phyloP scores from a whole-genome alignment of 1,140 invertebrate genomes.

The Drosophila pachea region DNA sequence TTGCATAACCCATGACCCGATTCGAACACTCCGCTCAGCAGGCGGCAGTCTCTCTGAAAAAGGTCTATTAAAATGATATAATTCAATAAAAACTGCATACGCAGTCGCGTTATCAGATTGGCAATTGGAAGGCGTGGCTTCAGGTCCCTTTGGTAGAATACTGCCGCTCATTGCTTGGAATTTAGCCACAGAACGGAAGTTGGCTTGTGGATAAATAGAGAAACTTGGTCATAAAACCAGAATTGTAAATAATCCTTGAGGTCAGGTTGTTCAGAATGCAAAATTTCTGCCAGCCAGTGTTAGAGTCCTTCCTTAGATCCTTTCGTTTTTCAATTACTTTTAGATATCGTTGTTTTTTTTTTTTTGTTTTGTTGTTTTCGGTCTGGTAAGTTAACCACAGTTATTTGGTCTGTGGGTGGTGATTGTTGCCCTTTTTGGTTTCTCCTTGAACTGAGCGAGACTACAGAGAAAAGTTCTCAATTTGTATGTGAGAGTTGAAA shows the following conservation, averaged over 20 bases:
- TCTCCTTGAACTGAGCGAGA: slow-evolving; percentile 5
- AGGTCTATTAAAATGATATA: slow-evolving; percentile 13
- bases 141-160: too few species aligned
- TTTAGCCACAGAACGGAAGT: neutral
- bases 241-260: slow-evolving; percentile 48
- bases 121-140: too few species aligned
- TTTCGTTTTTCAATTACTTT: neutral
- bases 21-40: neutral
- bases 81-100: too few species aligned
- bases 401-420: slow-evolving; percentile 38
- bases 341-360: slow-evolving; percentile 1
- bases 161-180: too few species aligned
- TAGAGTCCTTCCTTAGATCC: slow-evolving; percentile 1
- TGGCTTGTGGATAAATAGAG: slow-evolving; percentile 45
- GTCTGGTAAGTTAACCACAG: slow-evolving; percentile 46
- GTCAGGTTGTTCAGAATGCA: slow-evolving; percentile 47
- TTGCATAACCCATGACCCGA: slow-evolving; percentile 35
- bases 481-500: slow-evolving; percentile 28
- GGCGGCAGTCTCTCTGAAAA: slow-evolving; percentile 7
- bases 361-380: slow-evolving; percentile 32
- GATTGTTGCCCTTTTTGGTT: slow-evolving; percentile 22
- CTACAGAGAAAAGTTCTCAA: slow-evolving; percentile 34
- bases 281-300: slow-evolving; percentile 23
- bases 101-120: too few species aligned
- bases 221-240: slow-evolving; percentile 60